Base-by-base conservation (phyloP, 2,797 vertebrate species). In the Cheirogaleus major region DNA sequence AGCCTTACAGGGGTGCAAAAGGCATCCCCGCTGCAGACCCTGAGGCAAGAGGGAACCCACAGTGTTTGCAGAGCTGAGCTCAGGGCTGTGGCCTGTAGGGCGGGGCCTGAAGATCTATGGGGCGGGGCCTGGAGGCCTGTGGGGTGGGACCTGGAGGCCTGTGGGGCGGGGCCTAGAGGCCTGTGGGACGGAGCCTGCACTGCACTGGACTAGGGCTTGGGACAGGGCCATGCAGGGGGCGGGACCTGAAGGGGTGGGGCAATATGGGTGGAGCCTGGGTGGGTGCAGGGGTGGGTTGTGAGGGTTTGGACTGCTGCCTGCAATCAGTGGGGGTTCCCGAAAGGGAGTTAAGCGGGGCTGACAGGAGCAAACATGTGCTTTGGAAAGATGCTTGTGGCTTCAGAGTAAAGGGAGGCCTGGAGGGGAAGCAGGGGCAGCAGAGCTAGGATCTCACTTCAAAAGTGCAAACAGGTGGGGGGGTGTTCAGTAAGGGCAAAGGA, bases 401-500 rank as follows among this genome's bases (percentile, higher is more conserved):
- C 48, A 0, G 41, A 4, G n/a, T 12, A 14, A 48, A 63, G 32
- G 11, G 9, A 18, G 9, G 55, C 27, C 25, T 13, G 45, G 8
- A 8, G 27, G 12, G 11, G 43, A 7, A n/a, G 57, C 3, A 23
- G 59, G 22, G 41, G 7, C 4, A 4, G 10, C 20, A 6, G 11
- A 57, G 41, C 32, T 14, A 23, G 52, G 23, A 76, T 15, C 18
- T 69, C 9, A 17, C 18, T 5, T 41, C 48, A 3, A 48, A 55
- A 55, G 23, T 4, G 0, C 8, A 9, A 3, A 32, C 17, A 18
- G 25, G 23, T 0, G 3, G 12, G 41, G 0, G 17, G 23, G 25
- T 43, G 0, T 7, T 23, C 12, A 1, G 45, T n/a, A 61, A 78
- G 72, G 30, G 38, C 0, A 2, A 12, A n/a, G 14, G 10, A 14